phyloP scores from a whole-genome alignment of 2,888 invertebrate species.

The Minunthozetes semirufus region DNA sequence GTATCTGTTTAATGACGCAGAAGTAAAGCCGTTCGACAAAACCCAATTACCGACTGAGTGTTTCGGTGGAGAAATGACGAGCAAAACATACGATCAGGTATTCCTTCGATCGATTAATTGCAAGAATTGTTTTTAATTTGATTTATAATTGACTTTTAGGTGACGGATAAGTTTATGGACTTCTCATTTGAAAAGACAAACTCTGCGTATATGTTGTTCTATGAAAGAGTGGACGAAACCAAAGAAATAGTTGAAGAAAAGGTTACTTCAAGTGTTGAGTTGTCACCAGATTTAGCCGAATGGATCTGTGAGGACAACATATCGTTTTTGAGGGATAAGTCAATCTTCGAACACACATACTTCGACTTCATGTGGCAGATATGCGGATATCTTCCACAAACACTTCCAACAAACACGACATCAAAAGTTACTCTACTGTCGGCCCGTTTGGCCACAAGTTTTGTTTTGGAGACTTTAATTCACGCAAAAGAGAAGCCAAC shows the following conservation, averaged over 20 bases:
- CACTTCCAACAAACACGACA: slow-evolving; percentile 55
- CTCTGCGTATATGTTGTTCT: slow-evolving; percentile 94
- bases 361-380: slow-evolving; percentile 96
- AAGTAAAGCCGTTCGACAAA: slow-evolving; percentile 90
- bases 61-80: slow-evolving; percentile 97
- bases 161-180: slow-evolving; percentile 94
- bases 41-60: slow-evolving; percentile 90
- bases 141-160: slow-evolving; percentile 53
- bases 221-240: slow-evolving; percentile 59
- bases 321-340: slow-evolving; percentile 88
- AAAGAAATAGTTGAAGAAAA: not conserved
- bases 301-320: slow-evolving; percentile 98
- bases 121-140: not conserved
- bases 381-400: slow-evolving; percentile 86
- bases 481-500: slow-evolving; percentile 97
- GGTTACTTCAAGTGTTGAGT: slow-evolving; percentile 50
- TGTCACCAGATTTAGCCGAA: slow-evolving; percentile 74
- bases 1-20: slow-evolving; percentile 81
- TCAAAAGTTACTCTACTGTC: slow-evolving; percentile 69
- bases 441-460: slow-evolving; percentile 80
- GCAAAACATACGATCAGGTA: slow-evolving; percentile 75
- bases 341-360: slow-evolving; percentile 91
- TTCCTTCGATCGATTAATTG: not conserved
- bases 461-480: slow-evolving; percentile 92
- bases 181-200: slow-evolving; percentile 96